These are phyloP conservation scores for Campoplex capitator DNA, from an alignment of 2,888 invertebrate genomes.

Conservation along the genomic window DNA sequence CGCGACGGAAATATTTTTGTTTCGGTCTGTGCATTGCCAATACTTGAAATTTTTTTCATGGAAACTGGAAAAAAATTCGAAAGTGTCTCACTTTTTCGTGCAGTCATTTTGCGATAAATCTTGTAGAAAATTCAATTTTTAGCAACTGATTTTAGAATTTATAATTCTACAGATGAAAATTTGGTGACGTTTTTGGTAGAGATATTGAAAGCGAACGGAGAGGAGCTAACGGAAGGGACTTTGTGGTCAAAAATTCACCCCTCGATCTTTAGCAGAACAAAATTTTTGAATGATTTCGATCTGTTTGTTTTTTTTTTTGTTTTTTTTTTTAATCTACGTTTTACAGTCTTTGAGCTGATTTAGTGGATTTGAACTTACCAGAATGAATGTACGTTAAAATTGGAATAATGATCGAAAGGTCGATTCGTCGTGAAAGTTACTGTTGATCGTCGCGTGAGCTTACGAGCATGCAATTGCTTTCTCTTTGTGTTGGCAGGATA, in stretches of 20 bases:
- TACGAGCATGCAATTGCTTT: constrained; percentile 37
- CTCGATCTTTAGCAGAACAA: neutral
- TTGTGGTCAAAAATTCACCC: neutral
- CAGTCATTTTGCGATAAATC: neutral
- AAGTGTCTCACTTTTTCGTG: neutral
- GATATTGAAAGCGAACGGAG: neutral
- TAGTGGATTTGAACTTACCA: neutral
- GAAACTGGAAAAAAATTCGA: neutral
- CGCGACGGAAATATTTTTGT: neutral
- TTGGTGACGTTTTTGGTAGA: neutral
- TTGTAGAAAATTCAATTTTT: neutral
- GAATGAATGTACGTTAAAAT: constrained; percentile 11
- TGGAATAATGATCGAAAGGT: constrained; percentile 12
- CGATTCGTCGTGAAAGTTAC: constrained; percentile 20
- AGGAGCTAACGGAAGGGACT: neutral
- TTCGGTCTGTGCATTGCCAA: neutral
- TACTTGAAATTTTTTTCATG: neutral
- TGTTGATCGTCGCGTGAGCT: constrained; percentile 17
- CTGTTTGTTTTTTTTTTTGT: neutral
- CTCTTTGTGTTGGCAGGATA: constrained; percentile 23
- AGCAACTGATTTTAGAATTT: too few relatives aligned
- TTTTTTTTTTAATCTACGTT: neutral
- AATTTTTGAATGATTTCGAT: neutral
- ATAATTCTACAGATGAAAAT: neutral
- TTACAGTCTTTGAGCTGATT: neutral